Conservation (phyloP, 1,140 invertebrate genomes). For the Linepithema humile region DNA sequence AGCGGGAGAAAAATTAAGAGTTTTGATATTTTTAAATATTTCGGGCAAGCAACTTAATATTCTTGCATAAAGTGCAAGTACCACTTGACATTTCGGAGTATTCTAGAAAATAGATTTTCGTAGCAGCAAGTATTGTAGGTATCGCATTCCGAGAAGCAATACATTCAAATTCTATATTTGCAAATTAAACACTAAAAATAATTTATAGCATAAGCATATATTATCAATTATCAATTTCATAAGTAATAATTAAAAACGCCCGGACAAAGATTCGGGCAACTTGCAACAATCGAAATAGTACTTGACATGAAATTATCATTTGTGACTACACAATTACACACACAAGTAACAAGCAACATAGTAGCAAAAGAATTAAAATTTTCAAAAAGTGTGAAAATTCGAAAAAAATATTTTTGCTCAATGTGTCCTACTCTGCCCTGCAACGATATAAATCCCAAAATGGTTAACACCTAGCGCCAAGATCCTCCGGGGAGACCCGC, state of each 20-base stretch:
- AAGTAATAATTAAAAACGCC: too few species aligned
- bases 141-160: not conserved
- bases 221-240: too few species aligned
- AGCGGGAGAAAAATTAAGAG: not conserved
- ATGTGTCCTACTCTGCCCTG: not conserved
- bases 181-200: not conserved
- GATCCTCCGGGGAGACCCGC: not conserved
- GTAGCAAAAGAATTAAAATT: too few species aligned
- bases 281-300: too few species aligned
- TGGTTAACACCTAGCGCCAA: not conserved
- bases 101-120: not conserved
- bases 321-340: too few species aligned
- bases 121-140: not conserved
- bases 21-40: not conserved
- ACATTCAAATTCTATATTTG: not conserved
- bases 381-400: too few species aligned
- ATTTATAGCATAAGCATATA: not conserved
- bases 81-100: not conserved
- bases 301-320: too few species aligned
- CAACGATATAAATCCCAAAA: not conserved
- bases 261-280: too few species aligned
- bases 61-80: not conserved
- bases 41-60: not conserved
- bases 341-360: too few species aligned
- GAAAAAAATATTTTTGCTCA: not conserved